Evolutionary conservation across 2,797 vertebrate genomes (phyloP).

Genomic region (Mareca strepera): DNA sequence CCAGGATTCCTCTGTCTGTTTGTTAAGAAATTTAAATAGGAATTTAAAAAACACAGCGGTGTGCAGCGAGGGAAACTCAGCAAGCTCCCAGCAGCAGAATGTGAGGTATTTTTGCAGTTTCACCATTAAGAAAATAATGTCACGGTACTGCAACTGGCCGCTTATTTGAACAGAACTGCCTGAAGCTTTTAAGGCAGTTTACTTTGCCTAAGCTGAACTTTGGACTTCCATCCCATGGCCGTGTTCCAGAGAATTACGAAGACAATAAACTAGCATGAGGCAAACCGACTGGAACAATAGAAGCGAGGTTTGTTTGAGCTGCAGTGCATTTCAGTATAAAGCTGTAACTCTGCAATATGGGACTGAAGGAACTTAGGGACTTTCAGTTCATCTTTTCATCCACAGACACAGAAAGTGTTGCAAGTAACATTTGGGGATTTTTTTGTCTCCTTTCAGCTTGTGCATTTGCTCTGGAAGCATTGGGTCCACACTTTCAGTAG

Average conservation of each 20-base stretch:
- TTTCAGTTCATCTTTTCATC: background rate
- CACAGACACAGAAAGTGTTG: background rate
- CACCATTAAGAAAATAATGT: background rate
- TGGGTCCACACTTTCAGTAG: background rate
- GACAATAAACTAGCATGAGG: background rate
- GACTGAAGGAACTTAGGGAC: background rate
- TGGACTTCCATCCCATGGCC: background rate
- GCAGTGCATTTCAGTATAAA: background rate
- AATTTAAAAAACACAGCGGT: background rate
- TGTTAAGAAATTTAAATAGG: background rate
- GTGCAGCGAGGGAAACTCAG: background rate
- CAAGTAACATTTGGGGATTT: background rate
- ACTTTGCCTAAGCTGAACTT: constrained; percentile 2
- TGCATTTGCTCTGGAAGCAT: background rate
- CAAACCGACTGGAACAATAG: background rate
- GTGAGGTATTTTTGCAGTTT: background rate
- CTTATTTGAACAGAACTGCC: background rate
- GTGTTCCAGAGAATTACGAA: background rate
- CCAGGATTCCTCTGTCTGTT: background rate
- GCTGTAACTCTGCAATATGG: background rate
- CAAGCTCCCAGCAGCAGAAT: background rate
- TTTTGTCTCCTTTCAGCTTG: background rate
- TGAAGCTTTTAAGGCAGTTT: constrained; percentile 13
- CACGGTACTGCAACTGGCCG: background rate
- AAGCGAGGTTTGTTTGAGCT: background rate